A percentile compares a stretch with the other conserved stretches of the same genome.
phyloP scores from a whole-genome alignment of 2,888 invertebrate species.

The Alsophila aescularia region DNA sequence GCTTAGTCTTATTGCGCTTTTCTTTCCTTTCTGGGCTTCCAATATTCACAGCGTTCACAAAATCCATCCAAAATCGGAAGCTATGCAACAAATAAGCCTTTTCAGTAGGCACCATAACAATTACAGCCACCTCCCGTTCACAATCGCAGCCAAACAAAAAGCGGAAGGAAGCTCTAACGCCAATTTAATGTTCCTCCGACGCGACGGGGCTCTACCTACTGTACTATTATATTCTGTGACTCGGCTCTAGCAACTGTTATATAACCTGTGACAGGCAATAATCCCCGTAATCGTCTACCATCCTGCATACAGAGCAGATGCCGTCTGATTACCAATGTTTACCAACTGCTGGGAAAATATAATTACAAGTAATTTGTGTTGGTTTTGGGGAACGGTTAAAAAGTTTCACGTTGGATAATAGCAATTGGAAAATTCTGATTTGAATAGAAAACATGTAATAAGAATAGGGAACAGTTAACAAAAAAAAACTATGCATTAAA shows the following conservation, averaged over 20 bases:
- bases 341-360: conserved; percentile 60
- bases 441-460: too few relatives aligned
- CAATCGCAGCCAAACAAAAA: conserved; percentile 51
- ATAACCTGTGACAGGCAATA: conserved; percentile 51
- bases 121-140: conserved; percentile 13
- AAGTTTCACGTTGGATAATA: neutral
- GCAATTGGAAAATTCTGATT: too few relatives aligned
- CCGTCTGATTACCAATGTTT: conserved; percentile 72
- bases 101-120: conserved; percentile 18
- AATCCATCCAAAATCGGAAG: neutral
- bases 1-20: neutral
- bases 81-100: conserved; percentile 14
- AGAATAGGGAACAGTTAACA: too few relatives aligned
- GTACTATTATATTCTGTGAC: too few relatives aligned
- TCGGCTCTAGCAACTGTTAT: conserved; percentile 3
- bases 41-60: neutral
- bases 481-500: too few relatives aligned
- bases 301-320: conserved; percentile 76
- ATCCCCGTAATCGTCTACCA: conserved; percentile 70
- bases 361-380: conserved; percentile 49
- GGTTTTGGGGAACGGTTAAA: neutral
- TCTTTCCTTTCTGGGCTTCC: neutral
- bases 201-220: conserved; percentile 32
- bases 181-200: conserved; percentile 72
- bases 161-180: conserved; percentile 68